Evolutionary conservation across 2,888 invertebrate species (phyloP).

Genomic region (Carpatolechia fugitivella): DNA sequence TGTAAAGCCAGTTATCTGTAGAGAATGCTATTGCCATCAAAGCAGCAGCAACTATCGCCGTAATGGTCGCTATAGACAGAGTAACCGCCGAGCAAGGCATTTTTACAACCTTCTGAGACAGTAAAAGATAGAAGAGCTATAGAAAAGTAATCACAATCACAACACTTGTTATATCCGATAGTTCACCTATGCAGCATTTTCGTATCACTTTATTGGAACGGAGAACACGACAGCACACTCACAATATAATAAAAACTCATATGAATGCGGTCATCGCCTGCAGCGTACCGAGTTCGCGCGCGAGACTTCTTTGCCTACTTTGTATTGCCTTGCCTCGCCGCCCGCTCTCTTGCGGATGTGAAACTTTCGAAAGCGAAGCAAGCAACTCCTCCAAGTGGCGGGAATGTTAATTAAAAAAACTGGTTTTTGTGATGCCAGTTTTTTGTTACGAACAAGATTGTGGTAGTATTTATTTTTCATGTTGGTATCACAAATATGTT

Average conservation of each 20-base stretch:
- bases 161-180: slow-evolving; percentile 56
- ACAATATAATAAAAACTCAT: slow-evolving; percentile 70
- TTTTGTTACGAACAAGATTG: not conserved
- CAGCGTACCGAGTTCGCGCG: slow-evolving; percentile 75
- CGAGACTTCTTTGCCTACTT: slow-evolving; percentile 74
- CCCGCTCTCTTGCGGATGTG: slow-evolving; percentile 78
- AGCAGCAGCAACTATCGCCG: slow-evolving; percentile 96
- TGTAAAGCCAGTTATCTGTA: slow-evolving; percentile 97
- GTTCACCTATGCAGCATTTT: slow-evolving; percentile 78
- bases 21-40: slow-evolving; percentile 96
- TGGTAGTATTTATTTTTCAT: not conserved
- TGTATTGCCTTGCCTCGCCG: slow-evolving; percentile 49
- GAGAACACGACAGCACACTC: slow-evolving; percentile 75
- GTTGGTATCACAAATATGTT: not conserved
- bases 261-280: slow-evolving; percentile 79
- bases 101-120: slow-evolving; percentile 69
- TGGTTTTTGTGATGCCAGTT: slow-evolving; percentile 53
- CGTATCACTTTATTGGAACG: slow-evolving; percentile 67
- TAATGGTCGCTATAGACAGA: slow-evolving; percentile 96
- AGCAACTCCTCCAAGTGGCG: slow-evolving; percentile 71
- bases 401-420: slow-evolving; percentile 74
- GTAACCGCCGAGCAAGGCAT: slow-evolving; percentile 98
- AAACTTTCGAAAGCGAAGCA: slow-evolving; percentile 77
- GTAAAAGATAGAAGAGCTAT: slow-evolving; percentile 50
- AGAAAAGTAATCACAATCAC: slow-evolving; percentile 66